A percentile compares a stretch with the other conserved stretches of the same genome.
Evolutionary conservation across 2,797 vertebrate species (phyloP).

Genomic region (Melanotaenia trifasciata): DNA sequence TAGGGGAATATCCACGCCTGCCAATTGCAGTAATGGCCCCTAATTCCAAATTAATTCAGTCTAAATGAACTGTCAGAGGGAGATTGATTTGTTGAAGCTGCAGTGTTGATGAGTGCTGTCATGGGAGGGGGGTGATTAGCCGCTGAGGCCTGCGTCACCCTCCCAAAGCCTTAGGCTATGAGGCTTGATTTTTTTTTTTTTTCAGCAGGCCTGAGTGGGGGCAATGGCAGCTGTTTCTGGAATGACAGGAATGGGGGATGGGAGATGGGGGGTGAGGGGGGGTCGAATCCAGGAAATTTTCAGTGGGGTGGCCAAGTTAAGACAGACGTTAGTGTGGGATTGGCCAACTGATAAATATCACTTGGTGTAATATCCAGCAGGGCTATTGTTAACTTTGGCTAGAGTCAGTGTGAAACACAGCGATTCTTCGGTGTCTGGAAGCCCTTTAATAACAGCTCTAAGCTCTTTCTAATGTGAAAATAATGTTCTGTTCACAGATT

Average conservation of each 20-base stretch:
- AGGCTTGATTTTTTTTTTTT: conserved; percentile 69
- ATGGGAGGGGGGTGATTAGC: conserved; percentile 87
- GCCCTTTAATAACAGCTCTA: no score
- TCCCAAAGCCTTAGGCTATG: conserved; percentile 80
- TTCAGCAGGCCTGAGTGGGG: conserved; percentile 71
- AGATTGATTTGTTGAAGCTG: conserved; percentile 93
- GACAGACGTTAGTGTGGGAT: no score
- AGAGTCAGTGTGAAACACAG: no score
- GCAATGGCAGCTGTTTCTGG: conserved; percentile 81
- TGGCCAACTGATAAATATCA: no score
- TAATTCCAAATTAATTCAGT: conserved; percentile 98
- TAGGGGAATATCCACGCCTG: conserved; percentile 90
- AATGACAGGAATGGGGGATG: conserved; percentile 80
- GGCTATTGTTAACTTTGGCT: no score
- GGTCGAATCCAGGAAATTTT: no score
- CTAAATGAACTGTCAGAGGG: conserved; percentile 95
- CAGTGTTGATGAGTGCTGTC: conserved; percentile 89
- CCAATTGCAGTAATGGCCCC: conserved; percentile 92
- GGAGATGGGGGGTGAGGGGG: not conserved
- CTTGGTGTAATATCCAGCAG: no score
- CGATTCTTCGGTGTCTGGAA: no score
- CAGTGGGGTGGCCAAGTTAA: no score
- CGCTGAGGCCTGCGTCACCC: conserved; percentile 81
- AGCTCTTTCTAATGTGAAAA: no score
- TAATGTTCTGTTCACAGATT: no score